A percentile compares a stretch with the other conserved stretches of the same genome.
phyloP scores from a whole-genome alignment of 2,797 vertebrate genomes.

The Tokudaia tokunoshimensis region DNA sequence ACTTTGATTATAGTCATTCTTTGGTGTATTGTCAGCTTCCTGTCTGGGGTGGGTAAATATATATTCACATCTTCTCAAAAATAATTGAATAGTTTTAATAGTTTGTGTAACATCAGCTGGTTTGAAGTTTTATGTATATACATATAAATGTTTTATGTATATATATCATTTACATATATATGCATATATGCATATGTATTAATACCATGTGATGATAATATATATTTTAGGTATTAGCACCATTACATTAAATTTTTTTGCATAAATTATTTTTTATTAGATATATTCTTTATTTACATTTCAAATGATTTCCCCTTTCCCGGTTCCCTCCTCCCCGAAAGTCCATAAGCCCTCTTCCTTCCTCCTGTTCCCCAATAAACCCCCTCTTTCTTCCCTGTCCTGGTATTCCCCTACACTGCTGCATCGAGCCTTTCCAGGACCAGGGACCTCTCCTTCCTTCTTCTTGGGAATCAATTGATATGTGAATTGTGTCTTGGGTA shows the following conservation, averaged over 20 bases:
- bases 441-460: no score
- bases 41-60: background rate
- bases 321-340: no score
- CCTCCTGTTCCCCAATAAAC: no score
- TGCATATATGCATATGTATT: background rate
- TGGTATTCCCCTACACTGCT: no score
- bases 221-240: background rate
- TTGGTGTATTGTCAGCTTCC: background rate
- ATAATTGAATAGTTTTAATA: background rate
- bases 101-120: background rate
- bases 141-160: background rate
- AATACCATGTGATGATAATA: background rate
- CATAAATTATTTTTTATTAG: background rate
- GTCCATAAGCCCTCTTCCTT: no score
- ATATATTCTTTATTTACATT: no score
- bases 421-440: no score
- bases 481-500: no score
- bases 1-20: background rate
- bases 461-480: no score
- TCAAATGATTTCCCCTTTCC: no score
- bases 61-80: background rate
- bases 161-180: background rate
- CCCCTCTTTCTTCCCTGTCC: no score
- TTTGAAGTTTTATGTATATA: background rate
- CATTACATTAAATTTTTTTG: background rate